Base-by-base conservation (phyloP, 2,113 vertebrate species). In the Microtus oregoni region DNA sequence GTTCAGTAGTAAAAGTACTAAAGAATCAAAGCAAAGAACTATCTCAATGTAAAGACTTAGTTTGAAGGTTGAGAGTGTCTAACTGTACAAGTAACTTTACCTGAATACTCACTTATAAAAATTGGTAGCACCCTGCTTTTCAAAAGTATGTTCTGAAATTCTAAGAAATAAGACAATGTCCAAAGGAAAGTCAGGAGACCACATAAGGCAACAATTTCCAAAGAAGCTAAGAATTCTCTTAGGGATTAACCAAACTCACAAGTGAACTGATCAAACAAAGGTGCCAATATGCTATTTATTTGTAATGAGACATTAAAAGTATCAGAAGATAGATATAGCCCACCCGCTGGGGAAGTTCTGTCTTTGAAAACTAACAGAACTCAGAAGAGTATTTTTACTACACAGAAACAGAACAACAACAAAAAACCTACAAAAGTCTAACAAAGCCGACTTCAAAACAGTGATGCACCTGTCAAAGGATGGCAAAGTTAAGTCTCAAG, bases 11-110 rank as follows among this genome's bases (percentile, higher is more conserved):
- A 78, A 89, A 96, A 92, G 35, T 92, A 20, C 14, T 79, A 52
- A 91, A 91, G 35, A 1, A 90, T 65, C 63, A 97, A 97, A 86
- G 30, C 86, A 97, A 96, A 28, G 83, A 96, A 90, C 78, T 75
- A 19, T 81, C 70, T 91, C 47, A 61, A 19, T 70, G 4, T 75
- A 78, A 96, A 91, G 19, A 89, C 11, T 94, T 65, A 77, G 28
- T 67, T 83, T 94, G 88, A 95, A 4, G 5, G 19, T 92, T 50
- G 10, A 75, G n/a, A 75, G 38, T 24, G 20, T 76, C 44, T 44
- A 76, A 78, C 44, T 47, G 4, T 85, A 15, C 14, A 65, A 63
- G 38, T 65, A 85, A 65, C 24, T 44, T 77, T 96, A 13, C 93
- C 63, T 94, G 67, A 52, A 83, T 73, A 12, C 3, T 87, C 44